Conservation (phyloP, 2,888 invertebrate species). For the Caenorhabditis plicata region DNA sequence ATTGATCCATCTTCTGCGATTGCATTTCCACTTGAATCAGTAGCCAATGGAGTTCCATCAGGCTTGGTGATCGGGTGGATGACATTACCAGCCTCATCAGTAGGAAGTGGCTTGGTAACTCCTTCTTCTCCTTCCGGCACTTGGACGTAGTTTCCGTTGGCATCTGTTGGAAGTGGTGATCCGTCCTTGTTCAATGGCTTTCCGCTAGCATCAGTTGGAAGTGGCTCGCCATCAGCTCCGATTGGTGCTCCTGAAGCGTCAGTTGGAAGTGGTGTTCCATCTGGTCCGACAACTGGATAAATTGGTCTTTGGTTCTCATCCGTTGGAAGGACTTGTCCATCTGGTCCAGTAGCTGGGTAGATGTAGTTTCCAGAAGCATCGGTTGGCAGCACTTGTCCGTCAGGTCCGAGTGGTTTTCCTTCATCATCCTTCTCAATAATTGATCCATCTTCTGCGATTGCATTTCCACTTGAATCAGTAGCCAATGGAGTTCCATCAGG, state of each 20-base stretch:
- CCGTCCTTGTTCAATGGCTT: slow-evolving; percentile 14
- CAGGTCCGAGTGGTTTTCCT: slow-evolving; percentile 15
- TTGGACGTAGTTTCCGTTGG: slow-evolving; percentile 20
- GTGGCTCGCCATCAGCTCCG: slow-evolving; percentile 29
- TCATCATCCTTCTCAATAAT: slow-evolving; percentile 7
- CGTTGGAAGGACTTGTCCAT: slow-evolving; percentile 26
- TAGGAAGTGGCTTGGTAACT: slow-evolving; percentile 22
- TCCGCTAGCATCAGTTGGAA: slow-evolving; percentile 46
- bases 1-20: slow-evolving; percentile 33
- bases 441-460: slow-evolving; percentile 4
- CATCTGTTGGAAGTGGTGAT: slow-evolving; percentile 41
- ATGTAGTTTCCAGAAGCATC: slow-evolving; percentile 29
- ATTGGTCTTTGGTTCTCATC: slow-evolving; percentile 31
- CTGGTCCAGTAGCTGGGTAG: slow-evolving; percentile 17
- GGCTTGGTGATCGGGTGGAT: slow-evolving; percentile 32
- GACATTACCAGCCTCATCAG: slow-evolving; percentile 33
- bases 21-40: slow-evolving; percentile 19
- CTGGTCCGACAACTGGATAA: slow-evolving; percentile 19
- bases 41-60: slow-evolving; percentile 24
- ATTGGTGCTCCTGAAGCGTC: slow-evolving; percentile 26
- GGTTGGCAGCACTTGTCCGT: slow-evolving; percentile 18
- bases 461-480: slow-evolving; percentile 18
- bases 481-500: slow-evolving; percentile 21
- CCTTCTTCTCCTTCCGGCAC: slow-evolving; percentile 22
- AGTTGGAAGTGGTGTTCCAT: slow-evolving; percentile 14